These are phyloP conservation scores for Phaedon cochleariae DNA, from an alignment of 2,888 invertebrate species.

Conservation along the genomic window DNA sequence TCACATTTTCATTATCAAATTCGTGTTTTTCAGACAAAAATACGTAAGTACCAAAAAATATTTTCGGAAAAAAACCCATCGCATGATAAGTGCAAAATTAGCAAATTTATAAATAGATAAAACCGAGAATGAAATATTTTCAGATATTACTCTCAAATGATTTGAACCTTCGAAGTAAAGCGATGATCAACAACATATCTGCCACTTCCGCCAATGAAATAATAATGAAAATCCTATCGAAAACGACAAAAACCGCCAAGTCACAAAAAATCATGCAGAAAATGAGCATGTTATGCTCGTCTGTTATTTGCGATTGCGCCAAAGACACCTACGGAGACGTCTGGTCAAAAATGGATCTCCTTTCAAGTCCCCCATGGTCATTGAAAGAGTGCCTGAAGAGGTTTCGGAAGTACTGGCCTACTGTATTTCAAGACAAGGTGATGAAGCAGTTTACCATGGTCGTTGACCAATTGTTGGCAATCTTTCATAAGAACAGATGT, in stretches of 20 bases:
- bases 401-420: conserved; percentile 69
- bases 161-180: conserved; percentile 68
- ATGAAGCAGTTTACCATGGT: conserved; percentile 54
- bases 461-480: conserved; percentile 48
- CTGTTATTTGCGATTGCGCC: conserved; percentile 66
- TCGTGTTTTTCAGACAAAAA: no score
- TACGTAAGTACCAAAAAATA: no score
- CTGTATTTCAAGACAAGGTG: conserved; percentile 65
- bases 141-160: conserved; percentile 69
- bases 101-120: no score
- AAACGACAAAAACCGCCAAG: conserved; percentile 36
- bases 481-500: conserved; percentile 38
- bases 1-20: no score
- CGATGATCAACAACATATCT: conserved; percentile 63
- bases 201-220: conserved; percentile 51
- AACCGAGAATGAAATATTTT: no score
- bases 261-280: conserved; percentile 44
- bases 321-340: conserved; percentile 66
- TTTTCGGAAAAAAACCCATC: no score
- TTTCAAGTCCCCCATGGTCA: conserved; percentile 64
- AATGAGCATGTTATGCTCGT: conserved; percentile 49
- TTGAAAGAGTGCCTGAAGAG: conserved; percentile 65
- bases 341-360: conserved; percentile 66
- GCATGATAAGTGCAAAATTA: no score
- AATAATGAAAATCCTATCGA: conserved; percentile 40